Evolutionary conservation across 1,140 invertebrate species (phyloP), one percentile per base, ranked within the genome.

Genomic region (Calosoma granatense): DNA sequence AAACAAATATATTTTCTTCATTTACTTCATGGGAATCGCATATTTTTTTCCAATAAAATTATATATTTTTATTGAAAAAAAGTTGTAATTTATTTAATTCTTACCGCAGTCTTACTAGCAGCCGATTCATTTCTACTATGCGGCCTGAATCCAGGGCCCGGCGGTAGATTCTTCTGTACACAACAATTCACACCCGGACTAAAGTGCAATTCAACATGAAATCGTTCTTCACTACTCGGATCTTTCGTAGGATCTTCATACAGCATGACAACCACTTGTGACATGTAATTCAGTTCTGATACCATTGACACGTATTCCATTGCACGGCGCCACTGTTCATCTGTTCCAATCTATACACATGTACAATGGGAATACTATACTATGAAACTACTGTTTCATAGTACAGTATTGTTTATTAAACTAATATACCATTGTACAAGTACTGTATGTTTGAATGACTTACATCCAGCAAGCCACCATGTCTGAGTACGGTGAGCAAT

Each of bases 281-380:
- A 97, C 90, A 99, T 94, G 72, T 99, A 99, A 76, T 99, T 99
- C 1, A 99, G 79, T 73, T 99, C 97, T 0, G 94, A 92, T 1
- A 98, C 94, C 79, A 93, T 92, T 51, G 89, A 92, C 1, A 99
- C 86, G 69, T 98, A 99, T 66, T 98, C 94, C 93, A 98, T 96
- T 0, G 97, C 97, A 58, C 95, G 81, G 4, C 89, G 82, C 97
- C 97, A 99, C 70, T 99, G 97, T 72, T 97, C 93, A 71, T 99
- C 96, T 67, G 85, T 90, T 6, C 82, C 65, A 21, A 87, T 81
- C 87, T 91, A 53, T 56, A 51, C 64, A 54, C 56, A 59, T 56
- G 57, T n/a, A n/a, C n/a, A n/a, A n/a, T n/a, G n/a, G n/a, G 59
- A 57, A 26, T 26, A n/a, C 53, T 19, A 22, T 15, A 23, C 20